These are phyloP conservation scores for Motacilla alba DNA, from an alignment of 2,113 vertebrate genomes.

Conservation along the genomic window DNA sequence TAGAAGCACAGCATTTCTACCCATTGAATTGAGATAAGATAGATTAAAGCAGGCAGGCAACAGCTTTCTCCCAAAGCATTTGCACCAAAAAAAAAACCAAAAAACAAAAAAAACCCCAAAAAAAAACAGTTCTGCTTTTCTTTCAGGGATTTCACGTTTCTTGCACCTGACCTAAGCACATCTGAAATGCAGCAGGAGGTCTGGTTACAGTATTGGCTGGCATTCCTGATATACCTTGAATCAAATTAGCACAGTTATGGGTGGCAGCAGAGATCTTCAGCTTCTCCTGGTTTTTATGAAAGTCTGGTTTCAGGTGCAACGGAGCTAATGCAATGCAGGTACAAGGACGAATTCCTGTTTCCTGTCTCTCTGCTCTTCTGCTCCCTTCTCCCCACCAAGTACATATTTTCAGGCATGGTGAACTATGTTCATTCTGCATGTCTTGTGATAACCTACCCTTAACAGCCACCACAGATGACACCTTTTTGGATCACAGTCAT, in stretches of 20 bases:
- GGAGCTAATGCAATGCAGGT: background rate
- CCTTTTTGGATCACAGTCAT: background rate
- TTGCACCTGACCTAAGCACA: background rate
- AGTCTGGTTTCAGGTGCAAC: background rate
- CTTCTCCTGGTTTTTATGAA: background rate
- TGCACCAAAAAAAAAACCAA: background rate
- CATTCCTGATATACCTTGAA: background rate
- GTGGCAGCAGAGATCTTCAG: background rate
- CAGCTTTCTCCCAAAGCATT: background rate
- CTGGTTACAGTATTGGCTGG: background rate
- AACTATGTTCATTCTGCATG: background rate
- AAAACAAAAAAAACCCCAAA: fast-evolving
- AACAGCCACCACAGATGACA: background rate
- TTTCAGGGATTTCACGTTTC: background rate
- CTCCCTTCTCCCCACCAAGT: background rate
- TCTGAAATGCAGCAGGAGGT: background rate
- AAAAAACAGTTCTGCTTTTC: background rate
- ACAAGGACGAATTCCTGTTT: background rate
- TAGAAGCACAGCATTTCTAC: background rate
- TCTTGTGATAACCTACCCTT: background rate
- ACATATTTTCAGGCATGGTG: background rate
- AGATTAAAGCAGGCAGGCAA: background rate
- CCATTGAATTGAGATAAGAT: background rate
- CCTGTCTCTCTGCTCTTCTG: fast-evolving
- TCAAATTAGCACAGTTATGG: background rate